phyloP scores from a whole-genome alignment of 1,140 invertebrate genomes.

The Heliothis subflexa region DNA sequence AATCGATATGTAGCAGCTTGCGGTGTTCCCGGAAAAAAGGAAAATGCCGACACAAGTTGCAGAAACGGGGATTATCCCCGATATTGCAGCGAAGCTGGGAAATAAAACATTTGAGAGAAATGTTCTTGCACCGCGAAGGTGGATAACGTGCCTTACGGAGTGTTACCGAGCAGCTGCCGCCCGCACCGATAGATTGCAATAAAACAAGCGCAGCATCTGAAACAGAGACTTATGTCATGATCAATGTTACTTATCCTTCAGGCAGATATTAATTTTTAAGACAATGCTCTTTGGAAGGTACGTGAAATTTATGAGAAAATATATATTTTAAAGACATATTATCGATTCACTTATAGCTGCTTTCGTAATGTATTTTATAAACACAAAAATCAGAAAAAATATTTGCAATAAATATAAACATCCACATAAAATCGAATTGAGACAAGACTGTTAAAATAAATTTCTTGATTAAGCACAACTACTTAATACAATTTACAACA shows the following conservation, averaged over 20 bases:
- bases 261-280: constrained; percentile 8
- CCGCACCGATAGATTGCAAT: constrained; percentile 51
- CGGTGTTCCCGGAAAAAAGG: constrained; percentile 50
- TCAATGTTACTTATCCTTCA: constrained; percentile 34
- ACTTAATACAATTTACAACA: constrained; percentile 21
- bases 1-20: constrained; percentile 42
- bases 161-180: constrained; percentile 61
- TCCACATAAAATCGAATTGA: not conserved
- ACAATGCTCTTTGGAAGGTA: not conserved
- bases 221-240: constrained; percentile 34
- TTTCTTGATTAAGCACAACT: not conserved
- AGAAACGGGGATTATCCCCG: constrained; percentile 67
- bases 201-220: constrained; percentile 50
- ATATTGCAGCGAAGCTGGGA: constrained; percentile 61
- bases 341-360: not conserved
- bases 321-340: not conserved
- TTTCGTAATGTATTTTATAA: too few relatives aligned
- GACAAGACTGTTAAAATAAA: not conserved
- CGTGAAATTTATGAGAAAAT: not conserved
- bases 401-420: not conserved
- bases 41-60: constrained; percentile 58
- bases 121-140: constrained; percentile 55
- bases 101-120: constrained; percentile 62
- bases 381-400: not conserved
- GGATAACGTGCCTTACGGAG: constrained; percentile 64